These are phyloP conservation scores for Ryuthela nishihirai DNA, from an alignment of 2,888 invertebrate genomes.

Conservation along the genomic window DNA sequence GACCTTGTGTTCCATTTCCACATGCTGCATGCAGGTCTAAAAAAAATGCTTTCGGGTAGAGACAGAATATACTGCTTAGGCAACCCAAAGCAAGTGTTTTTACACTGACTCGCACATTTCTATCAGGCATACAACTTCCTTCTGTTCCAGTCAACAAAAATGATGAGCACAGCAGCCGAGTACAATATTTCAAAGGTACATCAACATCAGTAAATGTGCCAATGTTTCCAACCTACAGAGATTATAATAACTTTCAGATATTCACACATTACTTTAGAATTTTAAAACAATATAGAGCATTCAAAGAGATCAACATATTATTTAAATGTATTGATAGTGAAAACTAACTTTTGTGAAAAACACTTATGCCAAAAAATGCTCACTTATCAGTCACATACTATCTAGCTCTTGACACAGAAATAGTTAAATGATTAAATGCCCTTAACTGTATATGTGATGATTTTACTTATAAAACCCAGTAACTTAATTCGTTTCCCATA, in stretches of 20 bases:
- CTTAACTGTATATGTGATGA: too few relatives aligned
- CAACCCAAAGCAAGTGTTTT: constrained; percentile 82
- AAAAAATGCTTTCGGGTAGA: constrained; percentile 70
- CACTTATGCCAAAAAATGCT: too few relatives aligned
- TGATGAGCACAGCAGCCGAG: constrained; percentile 65
- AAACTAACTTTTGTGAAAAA: too few relatives aligned
- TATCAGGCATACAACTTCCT: constrained; percentile 64
- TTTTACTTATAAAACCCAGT: too few relatives aligned
- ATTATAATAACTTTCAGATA: background rate
- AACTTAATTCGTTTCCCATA: too few relatives aligned
- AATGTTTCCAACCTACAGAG: constrained; percentile 60
- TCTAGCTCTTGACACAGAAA: too few relatives aligned
- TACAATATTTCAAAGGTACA: constrained; percentile 66
- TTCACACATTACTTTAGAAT: background rate
- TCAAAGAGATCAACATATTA: too few relatives aligned
- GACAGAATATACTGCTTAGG: constrained; percentile 66
- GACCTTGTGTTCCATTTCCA: too few relatives aligned
- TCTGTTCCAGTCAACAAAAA: constrained; percentile 66
- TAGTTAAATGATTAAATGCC: too few relatives aligned
- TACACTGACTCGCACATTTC: constrained; percentile 77
- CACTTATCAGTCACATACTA: too few relatives aligned
- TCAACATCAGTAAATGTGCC: constrained; percentile 64
- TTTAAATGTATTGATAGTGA: too few relatives aligned
- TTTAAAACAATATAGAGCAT: too few relatives aligned
- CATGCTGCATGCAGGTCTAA: constrained; percentile 55